phyloP scores from a whole-genome alignment of 2,888 invertebrate genomes.

The Timema podura region DNA sequence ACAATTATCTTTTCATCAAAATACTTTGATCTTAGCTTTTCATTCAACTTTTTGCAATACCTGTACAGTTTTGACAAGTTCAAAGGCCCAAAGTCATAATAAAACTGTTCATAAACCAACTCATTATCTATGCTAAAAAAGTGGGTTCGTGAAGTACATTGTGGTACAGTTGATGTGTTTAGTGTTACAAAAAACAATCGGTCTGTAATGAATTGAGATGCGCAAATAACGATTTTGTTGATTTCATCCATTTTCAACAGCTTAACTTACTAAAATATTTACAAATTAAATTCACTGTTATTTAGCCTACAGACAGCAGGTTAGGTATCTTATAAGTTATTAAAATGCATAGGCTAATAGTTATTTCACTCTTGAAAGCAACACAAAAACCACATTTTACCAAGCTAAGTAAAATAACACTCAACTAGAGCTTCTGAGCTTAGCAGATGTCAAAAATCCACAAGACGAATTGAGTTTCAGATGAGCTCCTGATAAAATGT shows the following conservation, averaged over 20 bases:
- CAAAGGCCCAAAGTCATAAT: slow-evolving; percentile 85
- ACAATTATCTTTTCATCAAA: slow-evolving; percentile 67
- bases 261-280: no score
- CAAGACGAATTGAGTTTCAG: no score
- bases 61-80: slow-evolving; percentile 82
- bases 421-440: no score
- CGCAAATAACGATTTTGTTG: slow-evolving; percentile 56
- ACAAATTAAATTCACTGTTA: no score
- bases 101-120: slow-evolving; percentile 76
- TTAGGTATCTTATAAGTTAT: no score
- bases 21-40: slow-evolving; percentile 62
- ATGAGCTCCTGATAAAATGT: no score
- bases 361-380: no score
- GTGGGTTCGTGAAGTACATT: slow-evolving; percentile 62
- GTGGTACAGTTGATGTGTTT: slow-evolving; percentile 57
- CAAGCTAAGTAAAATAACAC: no score
- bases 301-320: no score
- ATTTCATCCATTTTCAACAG: slow-evolving; percentile 28
- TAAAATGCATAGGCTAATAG: no score
- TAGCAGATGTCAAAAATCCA: no score
- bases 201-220: slow-evolving; percentile 59
- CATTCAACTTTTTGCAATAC: slow-evolving; percentile 73
- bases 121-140: slow-evolving; percentile 78
- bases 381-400: no score
- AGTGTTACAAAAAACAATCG: slow-evolving; percentile 74